Evolutionary conservation across 2,797 vertebrate genomes (phyloP).

Genomic region (Malacoctenus gilli): DNA sequence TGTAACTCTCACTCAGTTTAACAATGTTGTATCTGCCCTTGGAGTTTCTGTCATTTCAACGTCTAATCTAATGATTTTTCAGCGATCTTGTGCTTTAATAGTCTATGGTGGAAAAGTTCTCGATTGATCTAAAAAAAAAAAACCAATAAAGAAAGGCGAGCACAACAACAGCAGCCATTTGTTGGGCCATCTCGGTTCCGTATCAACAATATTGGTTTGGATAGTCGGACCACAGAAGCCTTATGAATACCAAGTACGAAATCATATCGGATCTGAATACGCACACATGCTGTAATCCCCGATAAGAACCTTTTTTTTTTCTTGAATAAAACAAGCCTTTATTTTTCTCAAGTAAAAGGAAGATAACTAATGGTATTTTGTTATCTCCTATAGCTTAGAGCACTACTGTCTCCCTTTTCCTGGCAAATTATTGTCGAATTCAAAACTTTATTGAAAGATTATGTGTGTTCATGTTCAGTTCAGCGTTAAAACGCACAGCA

Average conservation of each 20-base stretch:
- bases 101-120: too few relatives aligned
- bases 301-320: conserved; percentile 39
- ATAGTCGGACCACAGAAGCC: conserved; percentile 30
- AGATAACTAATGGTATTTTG: conserved; percentile 48
- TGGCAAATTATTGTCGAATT: conserved; percentile 57
- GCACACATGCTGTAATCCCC: conserved; percentile 47
- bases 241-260: conserved; percentile 50
- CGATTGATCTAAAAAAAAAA: conserved; percentile 5
- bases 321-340: conserved; percentile 35
- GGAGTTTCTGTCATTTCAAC: too few relatives aligned
- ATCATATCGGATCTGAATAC: conserved; percentile 33
- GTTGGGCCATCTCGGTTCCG: conserved; percentile 23
- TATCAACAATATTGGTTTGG: conserved; percentile 22
- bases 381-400: conserved; percentile 47
- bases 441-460: conserved; percentile 60
- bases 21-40: too few relatives aligned
- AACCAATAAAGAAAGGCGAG: conserved; percentile 25
- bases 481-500: conserved; percentile 16
- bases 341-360: conserved; percentile 57
- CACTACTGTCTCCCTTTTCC: conserved; percentile 37
- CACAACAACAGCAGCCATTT: conserved; percentile 26
- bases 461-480: conserved; percentile 43
- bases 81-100: too few relatives aligned
- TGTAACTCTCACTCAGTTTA: too few relatives aligned
- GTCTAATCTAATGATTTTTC: too few relatives aligned